A percentile compares a stretch with the other conserved stretches of the same genome.
phyloP scores from a whole-genome alignment of 53 echinoderm and acorn worm genomes.

The Temnopleurus reevesii region DNA sequence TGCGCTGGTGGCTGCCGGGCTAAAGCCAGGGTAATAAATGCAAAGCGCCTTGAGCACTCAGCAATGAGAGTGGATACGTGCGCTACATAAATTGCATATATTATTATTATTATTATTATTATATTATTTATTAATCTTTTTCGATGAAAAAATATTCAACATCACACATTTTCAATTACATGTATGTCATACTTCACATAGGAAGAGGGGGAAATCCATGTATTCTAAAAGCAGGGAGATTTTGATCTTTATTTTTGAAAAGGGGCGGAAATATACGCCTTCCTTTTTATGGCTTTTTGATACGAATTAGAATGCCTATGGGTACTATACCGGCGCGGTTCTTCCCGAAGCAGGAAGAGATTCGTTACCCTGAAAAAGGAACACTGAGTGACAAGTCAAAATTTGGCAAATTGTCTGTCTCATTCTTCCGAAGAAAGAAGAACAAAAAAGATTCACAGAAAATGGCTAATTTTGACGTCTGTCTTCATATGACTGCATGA shows the following conservation, averaged over 20 bases:
- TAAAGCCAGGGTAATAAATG: too few relatives aligned
- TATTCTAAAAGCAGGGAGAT: neutral
- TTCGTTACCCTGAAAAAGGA: neutral
- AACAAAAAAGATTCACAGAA: neutral
- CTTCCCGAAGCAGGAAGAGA: conserved; percentile 37
- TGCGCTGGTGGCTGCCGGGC: too few relatives aligned
- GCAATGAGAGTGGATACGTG: too few relatives aligned
- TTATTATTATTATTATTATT: too few relatives aligned
- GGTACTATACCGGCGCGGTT: conserved; percentile 29
- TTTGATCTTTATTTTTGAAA: neutral
- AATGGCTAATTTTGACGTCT: neutral
- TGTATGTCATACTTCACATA: too few relatives aligned
- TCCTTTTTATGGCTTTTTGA: conserved; percentile 22
- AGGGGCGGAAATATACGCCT: conserved; percentile 8
- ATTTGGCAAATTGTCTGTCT: conserved; percentile 1
- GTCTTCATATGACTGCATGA: too few relatives aligned
- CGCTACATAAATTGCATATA: too few relatives aligned
- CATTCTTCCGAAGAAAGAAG: neutral
- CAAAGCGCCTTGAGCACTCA: too few relatives aligned
- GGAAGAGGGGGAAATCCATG: neutral
- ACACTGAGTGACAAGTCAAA: conserved; percentile 1
- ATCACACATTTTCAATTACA: too few relatives aligned
- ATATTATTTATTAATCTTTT: too few relatives aligned
- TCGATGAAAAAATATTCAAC: too few relatives aligned
- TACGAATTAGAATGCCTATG: conserved; percentile 22